Evolutionary conservation across 2,797 vertebrate species (phyloP).

Genomic region (Carcharodon carcharias): DNA sequence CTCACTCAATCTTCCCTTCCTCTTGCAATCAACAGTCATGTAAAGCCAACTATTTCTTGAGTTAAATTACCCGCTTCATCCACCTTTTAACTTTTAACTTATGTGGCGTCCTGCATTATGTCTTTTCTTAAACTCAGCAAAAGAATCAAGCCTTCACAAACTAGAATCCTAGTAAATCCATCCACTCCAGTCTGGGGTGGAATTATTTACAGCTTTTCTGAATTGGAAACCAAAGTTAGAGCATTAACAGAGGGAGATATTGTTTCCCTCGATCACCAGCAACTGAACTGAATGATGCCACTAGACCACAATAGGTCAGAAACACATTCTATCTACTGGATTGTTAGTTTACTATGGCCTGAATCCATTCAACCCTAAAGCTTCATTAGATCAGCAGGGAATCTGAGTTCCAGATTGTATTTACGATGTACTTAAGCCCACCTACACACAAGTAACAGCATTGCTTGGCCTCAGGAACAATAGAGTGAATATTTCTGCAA

Average conservation of each 20-base stretch:
- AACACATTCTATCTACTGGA: background rate
- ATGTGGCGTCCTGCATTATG: background rate
- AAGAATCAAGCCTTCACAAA: background rate
- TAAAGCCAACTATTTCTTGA: background rate
- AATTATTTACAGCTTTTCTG: background rate
- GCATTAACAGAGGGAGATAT: background rate
- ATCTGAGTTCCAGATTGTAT: background rate
- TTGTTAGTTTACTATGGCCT: background rate
- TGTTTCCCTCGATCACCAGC: too few relatives aligned
- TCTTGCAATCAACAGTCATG: background rate
- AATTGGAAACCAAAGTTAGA: slow-evolving; percentile 1
- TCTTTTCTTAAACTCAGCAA: background rate
- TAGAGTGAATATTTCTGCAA: background rate
- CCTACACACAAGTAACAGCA: background rate
- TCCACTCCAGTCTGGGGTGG: background rate
- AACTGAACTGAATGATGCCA: background rate
- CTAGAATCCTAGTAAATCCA: background rate
- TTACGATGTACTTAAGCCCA: background rate
- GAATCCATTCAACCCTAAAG: background rate
- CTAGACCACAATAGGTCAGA: background rate
- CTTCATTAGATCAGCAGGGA: background rate
- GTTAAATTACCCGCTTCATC: background rate
- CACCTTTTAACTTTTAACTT: slow-evolving; percentile 20
- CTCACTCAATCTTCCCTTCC: background rate
- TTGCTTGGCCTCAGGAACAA: background rate